Conservation (phyloP, 2,888 invertebrate species). For the Rhagium mordax region DNA sequence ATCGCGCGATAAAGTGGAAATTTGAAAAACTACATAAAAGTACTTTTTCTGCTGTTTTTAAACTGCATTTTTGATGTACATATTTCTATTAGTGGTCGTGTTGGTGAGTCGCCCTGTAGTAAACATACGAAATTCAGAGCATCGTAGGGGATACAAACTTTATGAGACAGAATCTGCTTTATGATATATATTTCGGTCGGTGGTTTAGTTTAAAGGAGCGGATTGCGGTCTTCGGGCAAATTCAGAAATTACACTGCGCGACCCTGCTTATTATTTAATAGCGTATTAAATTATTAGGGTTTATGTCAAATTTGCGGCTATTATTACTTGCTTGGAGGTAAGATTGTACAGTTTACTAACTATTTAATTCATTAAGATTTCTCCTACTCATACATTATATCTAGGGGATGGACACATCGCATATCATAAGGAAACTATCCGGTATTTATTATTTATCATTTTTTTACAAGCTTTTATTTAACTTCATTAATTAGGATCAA, state of each 20-base stretch:
- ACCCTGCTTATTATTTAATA: slow-evolving; percentile 65
- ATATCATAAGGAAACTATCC: too few species aligned
- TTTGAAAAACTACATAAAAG: too few species aligned
- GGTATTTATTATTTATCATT: too few species aligned
- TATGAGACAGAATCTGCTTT: slow-evolving; percentile 10
- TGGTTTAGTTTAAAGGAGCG: slow-evolving; percentile 37
- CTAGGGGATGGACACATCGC: slow-evolving; percentile 44
- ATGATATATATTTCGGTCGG: slow-evolving; percentile 22
- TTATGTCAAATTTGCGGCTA: slow-evolving; percentile 58
- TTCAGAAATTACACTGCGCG: slow-evolving; percentile 60
- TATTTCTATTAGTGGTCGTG: background rate
- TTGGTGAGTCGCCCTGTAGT: background rate
- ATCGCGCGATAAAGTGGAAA: too few species aligned
- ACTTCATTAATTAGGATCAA: too few species aligned
- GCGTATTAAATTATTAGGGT: slow-evolving; percentile 59
- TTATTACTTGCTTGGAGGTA: slow-evolving; percentile 37
- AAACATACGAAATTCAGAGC: background rate
- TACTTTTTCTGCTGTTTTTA: too few species aligned
- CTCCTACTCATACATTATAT: slow-evolving; percentile 41
- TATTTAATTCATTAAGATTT: slow-evolving; percentile 47
- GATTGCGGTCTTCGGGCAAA: slow-evolving; percentile 53
- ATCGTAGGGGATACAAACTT: background rate
- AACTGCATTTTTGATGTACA: too few species aligned
- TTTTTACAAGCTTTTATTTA: too few species aligned
- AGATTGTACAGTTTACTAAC: slow-evolving; percentile 39